phyloP scores from a whole-genome alignment of 2,113 vertebrate species.

The Sylvilagus bachmani region DNA sequence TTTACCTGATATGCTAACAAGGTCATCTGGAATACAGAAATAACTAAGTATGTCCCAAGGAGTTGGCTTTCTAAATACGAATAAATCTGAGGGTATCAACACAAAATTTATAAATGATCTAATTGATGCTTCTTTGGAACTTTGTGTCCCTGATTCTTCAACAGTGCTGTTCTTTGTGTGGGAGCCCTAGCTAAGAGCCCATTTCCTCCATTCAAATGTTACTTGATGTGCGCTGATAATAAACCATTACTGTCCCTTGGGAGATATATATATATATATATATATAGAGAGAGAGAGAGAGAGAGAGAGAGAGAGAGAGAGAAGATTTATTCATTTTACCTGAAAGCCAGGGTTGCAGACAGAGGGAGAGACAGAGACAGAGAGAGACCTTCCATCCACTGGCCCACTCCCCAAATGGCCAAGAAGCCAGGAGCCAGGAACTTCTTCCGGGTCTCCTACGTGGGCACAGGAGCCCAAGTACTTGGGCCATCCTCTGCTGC shows the following conservation, averaged over 20 bases:
- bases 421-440: too few species aligned
- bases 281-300: too few species aligned
- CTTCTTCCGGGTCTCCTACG: too few species aligned
- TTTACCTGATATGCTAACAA: neutral
- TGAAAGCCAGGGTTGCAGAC: too few species aligned
- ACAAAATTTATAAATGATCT: slow-evolving; percentile 38
- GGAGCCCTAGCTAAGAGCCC: neutral
- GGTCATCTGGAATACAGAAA: slow-evolving; percentile 1
- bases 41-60: neutral
- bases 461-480: too few species aligned
- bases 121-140: slow-evolving; percentile 34
- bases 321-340: too few species aligned
- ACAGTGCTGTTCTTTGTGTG: slow-evolving; percentile 1
- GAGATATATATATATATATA: neutral
- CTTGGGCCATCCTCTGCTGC: too few species aligned
- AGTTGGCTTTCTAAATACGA: slow-evolving; percentile 8
- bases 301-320: too few species aligned
- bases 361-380: too few species aligned
- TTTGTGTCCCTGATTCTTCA: slow-evolving; percentile 42
- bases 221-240: slow-evolving; percentile 17
- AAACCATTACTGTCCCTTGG: neutral
- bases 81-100: slow-evolving; percentile 21
- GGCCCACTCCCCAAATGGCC: too few species aligned
- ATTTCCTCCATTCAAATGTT: slow-evolving; percentile 28
- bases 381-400: too few species aligned